Base-by-base conservation (phyloP, 2,797 vertebrate species). In the Mormyrus hasselquistii region DNA sequence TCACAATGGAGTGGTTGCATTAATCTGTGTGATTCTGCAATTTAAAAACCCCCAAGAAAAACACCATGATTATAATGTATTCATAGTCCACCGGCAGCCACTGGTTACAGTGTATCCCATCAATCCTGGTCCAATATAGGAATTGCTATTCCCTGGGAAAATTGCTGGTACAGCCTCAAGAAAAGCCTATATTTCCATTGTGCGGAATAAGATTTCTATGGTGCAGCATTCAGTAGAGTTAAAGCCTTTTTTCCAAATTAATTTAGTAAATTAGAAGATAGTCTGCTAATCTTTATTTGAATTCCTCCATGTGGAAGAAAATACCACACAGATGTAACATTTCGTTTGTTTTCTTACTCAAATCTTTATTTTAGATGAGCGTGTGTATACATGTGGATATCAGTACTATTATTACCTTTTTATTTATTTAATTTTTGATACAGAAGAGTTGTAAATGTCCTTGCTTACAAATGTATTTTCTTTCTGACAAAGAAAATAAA, bases 231-330 rank as follows among this genome's bases (percentile, higher is more conserved):
- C 76, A 83, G 41, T 49, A 41, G 19, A 22, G 79, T 83, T 83
- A 44, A 83, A 49, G 16, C 79, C 38, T 83, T 9, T n/a, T n/a
- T 38, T 83, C 79, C 22, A 22, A 19, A 49, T 44, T 83, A 44
- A 83, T 83, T 83, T 83, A 83, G n/a, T 83, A 83, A n/a, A 47
- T 83, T 44, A 83, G 79, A 83, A n/a, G 19, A 41, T n/a, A 47
- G 38, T 83, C 38, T 83, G 34, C 79, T 83, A 83, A 22, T 22
- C 44, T 44, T 83, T 19, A 49, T 83, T 19, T 44, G 16, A 83
- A 83, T 49, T 47, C 44, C 4, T 19, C 38, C 38, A 69, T 34
- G 44, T 47, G 44, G 44, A 47, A 47, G 44, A 47, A 47, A 47
- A 47, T 47, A 47, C 44, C 7, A 47, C 1, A 47, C 6, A 47